phyloP scores from a whole-genome alignment of 2,888 invertebrate genomes.

The Lithosia quadra region DNA sequence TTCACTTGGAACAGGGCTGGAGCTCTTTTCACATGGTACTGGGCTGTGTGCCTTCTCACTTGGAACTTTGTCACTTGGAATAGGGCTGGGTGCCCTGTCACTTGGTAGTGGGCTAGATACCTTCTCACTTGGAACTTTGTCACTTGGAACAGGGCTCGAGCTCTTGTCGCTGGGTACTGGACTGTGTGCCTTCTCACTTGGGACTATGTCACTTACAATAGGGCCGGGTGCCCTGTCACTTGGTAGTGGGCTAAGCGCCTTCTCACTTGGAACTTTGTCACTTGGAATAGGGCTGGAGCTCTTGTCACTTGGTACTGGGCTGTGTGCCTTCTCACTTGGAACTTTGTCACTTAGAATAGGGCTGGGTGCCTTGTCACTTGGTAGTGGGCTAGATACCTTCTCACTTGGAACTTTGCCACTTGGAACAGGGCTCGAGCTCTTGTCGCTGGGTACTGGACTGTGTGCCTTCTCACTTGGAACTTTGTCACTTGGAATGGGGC shows the following conservation, averaged over 20 bases:
- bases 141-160: not conserved
- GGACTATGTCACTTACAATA: not conserved
- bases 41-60: constrained; percentile 18
- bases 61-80: not conserved
- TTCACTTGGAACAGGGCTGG: constrained; percentile 10
- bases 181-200: not conserved
- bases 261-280: constrained; percentile 5
- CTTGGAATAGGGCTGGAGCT: constrained; percentile 2
- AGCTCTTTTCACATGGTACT: too few relatives aligned
- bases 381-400: constrained; percentile 14
- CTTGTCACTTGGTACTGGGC: constrained; percentile 18
- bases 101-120: not conserved
- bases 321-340: constrained; percentile 13
- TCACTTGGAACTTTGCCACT: constrained; percentile 19
- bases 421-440: not conserved
- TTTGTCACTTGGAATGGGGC: not conserved
- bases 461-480: constrained; percentile 8
- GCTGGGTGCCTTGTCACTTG: not conserved
- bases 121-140: constrained; percentile 6
- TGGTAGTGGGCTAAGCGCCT: constrained; percentile 12
- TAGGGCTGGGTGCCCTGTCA: not conserved
- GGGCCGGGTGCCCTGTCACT: constrained; percentile 17
- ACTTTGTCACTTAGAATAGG: not conserved
- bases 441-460: constrained; percentile 15
- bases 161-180: not conserved